Evolutionary conservation across 2,113 vertebrate genomes (phyloP), one percentile per base, ranked within the genome.

Genomic region (Grammomys dolichurus): DNA sequence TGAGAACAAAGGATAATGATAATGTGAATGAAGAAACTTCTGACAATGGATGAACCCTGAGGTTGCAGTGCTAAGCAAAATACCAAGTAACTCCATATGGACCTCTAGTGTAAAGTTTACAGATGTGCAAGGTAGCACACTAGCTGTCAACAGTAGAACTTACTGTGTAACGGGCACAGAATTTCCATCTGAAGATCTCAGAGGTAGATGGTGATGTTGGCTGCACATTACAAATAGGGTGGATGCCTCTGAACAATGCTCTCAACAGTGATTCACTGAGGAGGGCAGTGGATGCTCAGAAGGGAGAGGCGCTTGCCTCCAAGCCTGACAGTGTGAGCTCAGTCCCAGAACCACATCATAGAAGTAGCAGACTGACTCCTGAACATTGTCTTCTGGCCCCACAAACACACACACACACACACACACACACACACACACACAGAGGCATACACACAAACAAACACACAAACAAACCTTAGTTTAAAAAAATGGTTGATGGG

Each of bases 201-300:
- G 78, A 91, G 72, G 22, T 0, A 19, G 48, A 0, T 13, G 33
- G 28, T 5, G 40, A 56, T 40, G 31, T 12, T 13, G 10, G 69
- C 14, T 1, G 2, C 67, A 94, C 13, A 1, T 0, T 14, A n/a
- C 10, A 5, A 46, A 36, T 8, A 9, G 13, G 24, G 56, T 60
- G 81, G 43, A 31, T 5, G 40, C 48, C 22, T 6, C 82, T 16
- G 11, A 40, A 24, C 58, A 28, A 16, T 3, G 0, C 46, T 24
- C 48, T 51, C 19, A 63, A 40, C n/a, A n/a, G 4, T 1, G 4
- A n/a, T n/a, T 56, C 40, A 73, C 36, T 28, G 84, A 40, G 46
- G 63, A 48, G 31, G 43, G 60, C 82, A 46, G 40, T 28, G n/a
- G 13, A 85, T 31, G 40, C 9, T 19, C 60, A 33, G 14, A 3